phyloP scores from a whole-genome alignment of 2,113 vertebrate species.

The Montifringilla adamsi region DNA sequence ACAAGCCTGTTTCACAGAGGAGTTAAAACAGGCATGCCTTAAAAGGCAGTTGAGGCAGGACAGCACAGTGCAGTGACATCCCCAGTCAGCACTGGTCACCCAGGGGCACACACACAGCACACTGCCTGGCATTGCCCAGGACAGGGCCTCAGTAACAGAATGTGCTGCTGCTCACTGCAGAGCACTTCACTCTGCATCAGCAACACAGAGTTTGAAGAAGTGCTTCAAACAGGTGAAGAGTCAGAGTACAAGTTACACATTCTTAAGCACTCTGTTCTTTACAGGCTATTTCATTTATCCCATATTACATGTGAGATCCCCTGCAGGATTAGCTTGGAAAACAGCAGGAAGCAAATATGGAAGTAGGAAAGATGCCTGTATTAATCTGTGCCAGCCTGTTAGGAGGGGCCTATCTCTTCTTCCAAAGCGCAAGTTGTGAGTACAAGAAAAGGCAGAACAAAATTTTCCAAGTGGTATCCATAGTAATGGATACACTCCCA shows the following conservation, averaged over 20 bases:
- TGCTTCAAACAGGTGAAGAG: background rate
- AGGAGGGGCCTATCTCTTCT: background rate
- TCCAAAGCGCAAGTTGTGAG: background rate
- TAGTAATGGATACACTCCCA: background rate
- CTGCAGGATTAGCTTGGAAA: background rate
- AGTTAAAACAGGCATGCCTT: background rate
- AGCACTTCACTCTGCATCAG: background rate
- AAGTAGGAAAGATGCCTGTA: background rate
- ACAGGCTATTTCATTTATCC: background rate
- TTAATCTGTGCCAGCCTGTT: background rate
- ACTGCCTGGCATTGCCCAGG: background rate
- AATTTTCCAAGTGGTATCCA: background rate
- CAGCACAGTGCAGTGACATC: background rate
- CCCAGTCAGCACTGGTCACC: background rate
- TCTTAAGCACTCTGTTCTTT: background rate
- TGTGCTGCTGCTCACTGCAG: background rate
- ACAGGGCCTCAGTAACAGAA: background rate
- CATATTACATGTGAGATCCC: background rate
- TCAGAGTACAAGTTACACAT: background rate
- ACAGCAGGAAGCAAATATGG: background rate
- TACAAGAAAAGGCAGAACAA: background rate
- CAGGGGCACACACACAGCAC: background rate
- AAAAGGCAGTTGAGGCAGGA: background rate
- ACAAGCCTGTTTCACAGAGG: background rate
- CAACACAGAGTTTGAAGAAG: background rate